Evolutionary conservation across 2,113 vertebrate species (phyloP), one percentile per base, ranked within the genome.

Genomic region (Ptilonorhynchus violaceus): DNA sequence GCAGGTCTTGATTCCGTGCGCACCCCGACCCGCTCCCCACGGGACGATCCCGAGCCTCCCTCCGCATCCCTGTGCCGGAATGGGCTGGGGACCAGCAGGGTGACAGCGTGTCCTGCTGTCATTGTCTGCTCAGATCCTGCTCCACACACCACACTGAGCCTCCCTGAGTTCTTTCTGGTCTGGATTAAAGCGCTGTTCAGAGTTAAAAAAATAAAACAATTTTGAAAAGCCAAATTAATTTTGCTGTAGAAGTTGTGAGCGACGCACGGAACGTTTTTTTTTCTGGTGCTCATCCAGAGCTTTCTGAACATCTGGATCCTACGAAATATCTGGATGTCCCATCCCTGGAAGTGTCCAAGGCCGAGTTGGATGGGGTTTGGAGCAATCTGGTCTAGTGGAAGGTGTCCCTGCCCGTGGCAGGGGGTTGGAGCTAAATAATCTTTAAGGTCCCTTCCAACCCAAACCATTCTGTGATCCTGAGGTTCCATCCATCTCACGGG

Each of bases 21-120:
- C 20, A 35, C 69, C 30, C 58, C 28, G 50, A 80, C 7, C 13
- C 9, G 7, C 46, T 81, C 85, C 76, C 83, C 76, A 52, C 1
- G 0, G 35, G 27, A 3, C 0, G 0, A 56, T 41, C 20, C 41
- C 0, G 2, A 91, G 11, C 44, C n/a, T 85, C 47, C 47, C 23
- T 59, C 11, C 39, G 5, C 42, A 33, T 66, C 69, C 21, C 60
- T 1, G 39, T 13, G 55, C n/a, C 23, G 17, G n/a, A 44, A 37
- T 0, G 4, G n/a, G 11, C n/a, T 37, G 55, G 52, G 37, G 14
- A 59, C 53, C 49, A 39, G 9, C 9, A 42, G 52, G 30, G 16
- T 24, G 16, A 39, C 17, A 63, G 42, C 68, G 52, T 14, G 1
- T 25, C 24, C 30, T 20, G 25, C 25, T 50, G 31, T 5, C n/a